Percentiles rank a stretch among this genome's conserved stretches.
phyloP scores from a whole-genome alignment of 2,113 vertebrate species.

The Neoarius graeffei region DNA sequence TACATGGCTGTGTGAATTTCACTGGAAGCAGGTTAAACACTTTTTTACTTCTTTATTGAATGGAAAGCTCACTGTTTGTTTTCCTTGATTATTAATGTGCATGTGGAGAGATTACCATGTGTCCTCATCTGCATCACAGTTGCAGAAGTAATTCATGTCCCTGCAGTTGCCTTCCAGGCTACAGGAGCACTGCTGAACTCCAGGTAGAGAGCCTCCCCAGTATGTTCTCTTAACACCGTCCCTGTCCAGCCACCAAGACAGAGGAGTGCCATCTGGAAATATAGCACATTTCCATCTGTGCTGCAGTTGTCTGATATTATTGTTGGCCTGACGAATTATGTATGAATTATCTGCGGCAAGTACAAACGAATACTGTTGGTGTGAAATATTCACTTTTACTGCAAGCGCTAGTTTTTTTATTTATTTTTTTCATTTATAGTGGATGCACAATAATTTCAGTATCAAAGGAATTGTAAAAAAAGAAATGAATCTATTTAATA shows the following conservation, averaged over 20 bases:
- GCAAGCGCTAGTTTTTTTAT: not conserved
- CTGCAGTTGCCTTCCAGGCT: conserved; percentile 93
- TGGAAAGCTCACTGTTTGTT: not conserved
- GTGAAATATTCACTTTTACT: not conserved
- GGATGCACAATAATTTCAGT: not conserved
- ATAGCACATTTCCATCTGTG: conserved; percentile 17
- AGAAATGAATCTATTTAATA: not conserved
- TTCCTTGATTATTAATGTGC: not conserved
- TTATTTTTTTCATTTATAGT: not conserved
- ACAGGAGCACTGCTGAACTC: conserved; percentile 91
- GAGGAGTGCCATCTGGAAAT: conserved; percentile 83
- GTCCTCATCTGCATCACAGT: conserved; percentile 90
- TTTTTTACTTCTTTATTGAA: not conserved
- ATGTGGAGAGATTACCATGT: conserved; percentile 79
- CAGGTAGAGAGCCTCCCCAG: conserved; percentile 91
- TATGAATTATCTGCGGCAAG: not conserved
- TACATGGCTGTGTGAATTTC: not conserved
- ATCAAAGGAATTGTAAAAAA: not conserved
- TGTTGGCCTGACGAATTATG: not conserved
- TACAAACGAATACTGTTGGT: not conserved
- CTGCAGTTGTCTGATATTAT: not conserved
- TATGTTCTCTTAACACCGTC: conserved; percentile 86
- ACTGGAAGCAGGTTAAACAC: not conserved
- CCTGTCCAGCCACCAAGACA: conserved; percentile 94
- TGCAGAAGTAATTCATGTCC: conserved; percentile 94